Conservation (phyloP, 2,888 invertebrate genomes). For the Agrochola macilenta region DNA sequence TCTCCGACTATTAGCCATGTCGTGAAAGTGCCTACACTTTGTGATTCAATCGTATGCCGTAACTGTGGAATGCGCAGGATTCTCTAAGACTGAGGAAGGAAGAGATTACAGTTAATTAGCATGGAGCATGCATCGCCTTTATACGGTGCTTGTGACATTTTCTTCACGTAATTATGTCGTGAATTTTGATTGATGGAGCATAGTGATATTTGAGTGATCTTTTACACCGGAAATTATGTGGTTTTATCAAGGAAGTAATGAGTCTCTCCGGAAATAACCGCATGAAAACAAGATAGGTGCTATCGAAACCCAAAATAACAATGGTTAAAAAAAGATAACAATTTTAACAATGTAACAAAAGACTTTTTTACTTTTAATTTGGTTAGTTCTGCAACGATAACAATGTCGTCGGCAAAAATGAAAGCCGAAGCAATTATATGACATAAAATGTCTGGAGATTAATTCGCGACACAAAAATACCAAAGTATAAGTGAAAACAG, state of each 20-base stretch:
- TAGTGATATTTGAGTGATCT: conserved; percentile 5
- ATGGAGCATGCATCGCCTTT: conserved; percentile 15
- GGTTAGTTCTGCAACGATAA: conserved; percentile 46
- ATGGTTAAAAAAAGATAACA: conserved; percentile 43
- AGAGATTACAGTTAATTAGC: conserved; percentile 44
- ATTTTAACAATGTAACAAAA: conserved; percentile 48
- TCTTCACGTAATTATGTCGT: conserved; percentile 30
- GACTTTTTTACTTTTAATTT: conserved; percentile 55
- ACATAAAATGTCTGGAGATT: conserved; percentile 35
- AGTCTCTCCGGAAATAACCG: conserved; percentile 30
- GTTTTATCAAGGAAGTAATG: conserved; percentile 17
- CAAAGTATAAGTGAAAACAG: conserved; percentile 49
- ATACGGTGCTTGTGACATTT: conserved; percentile 39
- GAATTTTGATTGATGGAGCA: conserved; percentile 44
- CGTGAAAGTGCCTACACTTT: conserved; percentile 51
- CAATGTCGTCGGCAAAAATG: conserved; percentile 57
- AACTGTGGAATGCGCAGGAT: conserved; percentile 56
- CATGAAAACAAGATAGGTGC: conserved; percentile 13
- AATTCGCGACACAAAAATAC: conserved; percentile 45
- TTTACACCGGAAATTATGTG: conserved; percentile 3
- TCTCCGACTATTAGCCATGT: conserved; percentile 24
- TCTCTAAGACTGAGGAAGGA: conserved; percentile 55
- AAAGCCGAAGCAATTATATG: conserved; percentile 54
- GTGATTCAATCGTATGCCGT: conserved; percentile 33
- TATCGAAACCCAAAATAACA: conserved; percentile 24